phyloP scores from a whole-genome alignment of 2,113 vertebrate species.

The Prunella himalayana region DNA sequence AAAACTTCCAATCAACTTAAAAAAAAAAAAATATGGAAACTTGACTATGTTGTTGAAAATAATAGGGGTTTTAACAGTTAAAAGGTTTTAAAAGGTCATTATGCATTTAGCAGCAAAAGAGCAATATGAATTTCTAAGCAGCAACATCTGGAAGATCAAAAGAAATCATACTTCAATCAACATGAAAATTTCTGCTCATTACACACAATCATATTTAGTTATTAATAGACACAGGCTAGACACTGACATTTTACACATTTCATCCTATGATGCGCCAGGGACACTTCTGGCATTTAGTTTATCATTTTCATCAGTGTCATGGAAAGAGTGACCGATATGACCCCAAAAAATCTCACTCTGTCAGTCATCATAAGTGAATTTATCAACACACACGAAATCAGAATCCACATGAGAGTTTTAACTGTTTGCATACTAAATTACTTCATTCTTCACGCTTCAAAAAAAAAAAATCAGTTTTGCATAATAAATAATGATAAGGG shows the following conservation, averaged over 20 bases:
- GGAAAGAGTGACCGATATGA: conserved; percentile 74
- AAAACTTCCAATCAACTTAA: background rate
- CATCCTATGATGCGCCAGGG: conserved; percentile 79
- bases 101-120: conserved; percentile 61
- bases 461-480: conserved; percentile 81
- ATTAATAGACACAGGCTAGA: conserved; percentile 78
- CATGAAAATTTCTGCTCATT: conserved; percentile 79
- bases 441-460: conserved; percentile 85
- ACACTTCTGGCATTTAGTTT: conserved; percentile 85
- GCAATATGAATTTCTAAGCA: conserved; percentile 73
- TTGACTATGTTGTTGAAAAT: conserved; percentile 8
- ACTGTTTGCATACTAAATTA: conserved; percentile 90
- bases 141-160: conserved; percentile 82
- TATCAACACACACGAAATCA: conserved; percentile 84
- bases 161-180: conserved; percentile 79
- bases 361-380: conserved; percentile 89
- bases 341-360: conserved; percentile 85
- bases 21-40: background rate
- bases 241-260: conserved; percentile 80
- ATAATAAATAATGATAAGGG: conserved; percentile 91
- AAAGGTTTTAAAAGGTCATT: conserved; percentile 71
- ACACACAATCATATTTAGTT: conserved; percentile 78
- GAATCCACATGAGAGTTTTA: conserved; percentile 80
- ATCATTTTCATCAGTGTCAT: conserved; percentile 83
- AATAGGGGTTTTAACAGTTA: conserved; percentile 38